Evolutionary conservation across 2,888 invertebrate genomes (phyloP), one percentile per base, ranked within the genome.

Genomic region (Andrena minutula): DNA sequence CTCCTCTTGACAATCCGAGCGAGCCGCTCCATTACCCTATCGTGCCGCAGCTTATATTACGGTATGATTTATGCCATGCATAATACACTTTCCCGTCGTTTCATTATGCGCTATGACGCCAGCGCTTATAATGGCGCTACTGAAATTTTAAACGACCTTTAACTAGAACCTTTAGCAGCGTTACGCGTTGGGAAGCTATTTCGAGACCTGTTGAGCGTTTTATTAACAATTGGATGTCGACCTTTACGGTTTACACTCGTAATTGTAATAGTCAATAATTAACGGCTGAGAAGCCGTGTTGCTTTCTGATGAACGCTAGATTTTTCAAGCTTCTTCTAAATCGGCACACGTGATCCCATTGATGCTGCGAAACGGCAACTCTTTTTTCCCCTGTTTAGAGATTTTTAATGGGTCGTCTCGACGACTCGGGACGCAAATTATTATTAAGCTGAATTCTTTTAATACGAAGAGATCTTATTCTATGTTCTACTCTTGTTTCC

Each of bases 141-240:
- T 66, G 75, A 75, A 70, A 75, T 49, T 30, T 77, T 60, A 23
- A 66, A 51, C 51, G 77, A 65, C 65, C 58, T 60, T 75, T 75
- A 75, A 60, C 58, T 49, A 35, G 49, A 65, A 32, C 60, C 28
- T 75, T 49, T 26, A 47, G 6, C 56, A 12, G n/a, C 23, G 53
- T 75, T 58, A 75, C 75, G 65, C 35, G 75, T 41, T 28, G 28
- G 16, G 16, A 28, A 49, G 35, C 16, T n/a, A 32, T 74, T 75
- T 75, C 28, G 51, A 65, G 35, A 26, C 28, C 58, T 20, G 20
- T 32, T 12, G n/a, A 35, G 5, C 74, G 58, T 58, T 76, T 74
- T 58, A 49, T 53, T 30, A 49, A 58, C 75, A 58, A 76, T 49
- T 74, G 20, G n/a, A 20, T 35, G 30, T 6, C 26, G 60, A 49